Evolutionary conservation across 2,113 vertebrate species (phyloP).

Genomic region (Tupaia tana): DNA sequence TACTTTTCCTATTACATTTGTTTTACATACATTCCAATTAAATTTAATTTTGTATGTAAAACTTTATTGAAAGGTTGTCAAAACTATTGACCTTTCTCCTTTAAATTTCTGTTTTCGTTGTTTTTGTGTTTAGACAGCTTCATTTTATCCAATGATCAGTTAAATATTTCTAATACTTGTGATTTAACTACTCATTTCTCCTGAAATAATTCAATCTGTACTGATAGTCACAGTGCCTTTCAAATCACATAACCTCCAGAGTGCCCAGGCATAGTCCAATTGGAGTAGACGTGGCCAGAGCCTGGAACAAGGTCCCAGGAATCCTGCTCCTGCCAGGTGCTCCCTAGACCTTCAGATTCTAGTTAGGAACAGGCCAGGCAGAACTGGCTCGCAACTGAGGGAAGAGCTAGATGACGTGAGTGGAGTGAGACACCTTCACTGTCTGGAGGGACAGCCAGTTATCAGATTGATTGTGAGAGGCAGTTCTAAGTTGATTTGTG

Average conservation of each 20-base stretch:
- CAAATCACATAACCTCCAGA: neutral
- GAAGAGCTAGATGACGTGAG: neutral
- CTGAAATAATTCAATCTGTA: neutral
- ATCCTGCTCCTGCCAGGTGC: accelerated
- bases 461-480: neutral
- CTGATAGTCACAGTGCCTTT: neutral
- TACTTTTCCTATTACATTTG: neutral
- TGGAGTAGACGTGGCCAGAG: neutral
- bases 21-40: neutral
- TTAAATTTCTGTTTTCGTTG: neutral
- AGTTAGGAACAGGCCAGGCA: neutral
- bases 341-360: neutral
- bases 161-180: neutral
- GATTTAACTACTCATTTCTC: neutral
- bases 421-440: neutral
- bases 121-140: neutral
- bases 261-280: neutral
- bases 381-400: neutral
- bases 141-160: neutral
- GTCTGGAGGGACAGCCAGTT: accelerated
- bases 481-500: neutral
- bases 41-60: neutral
- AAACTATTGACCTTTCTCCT: neutral
- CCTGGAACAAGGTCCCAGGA: neutral
- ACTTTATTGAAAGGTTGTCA: neutral